phyloP scores from a whole-genome alignment of 2,888 invertebrate genomes.

The Argyra leucocephala region DNA sequence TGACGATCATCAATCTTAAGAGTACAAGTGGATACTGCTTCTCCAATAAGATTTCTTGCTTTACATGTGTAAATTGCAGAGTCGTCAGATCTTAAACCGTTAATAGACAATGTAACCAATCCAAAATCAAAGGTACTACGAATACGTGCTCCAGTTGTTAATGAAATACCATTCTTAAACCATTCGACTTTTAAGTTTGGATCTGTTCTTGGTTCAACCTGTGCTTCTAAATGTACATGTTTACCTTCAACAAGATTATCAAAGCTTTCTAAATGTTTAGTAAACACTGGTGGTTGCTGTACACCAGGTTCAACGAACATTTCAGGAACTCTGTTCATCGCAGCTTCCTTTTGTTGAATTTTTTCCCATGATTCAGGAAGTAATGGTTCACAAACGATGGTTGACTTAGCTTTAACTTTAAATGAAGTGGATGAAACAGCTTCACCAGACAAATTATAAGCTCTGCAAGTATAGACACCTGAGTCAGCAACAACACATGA shows the following conservation, averaged over 20 bases:
- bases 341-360: constrained; percentile 82
- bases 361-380: constrained; percentile 89
- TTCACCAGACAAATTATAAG: constrained; percentile 86
- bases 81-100: constrained; percentile 78
- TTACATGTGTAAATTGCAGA: constrained; percentile 93
- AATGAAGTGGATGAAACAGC: constrained; percentile 85
- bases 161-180: constrained; percentile 82
- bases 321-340: constrained; percentile 80
- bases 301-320: constrained; percentile 77
- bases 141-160: constrained; percentile 79
- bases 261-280: constrained; percentile 76
- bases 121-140: constrained; percentile 96
- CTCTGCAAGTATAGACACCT: constrained; percentile 88
- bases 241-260: constrained; percentile 79
- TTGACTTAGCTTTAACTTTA: constrained; percentile 74
- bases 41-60: constrained; percentile 85
- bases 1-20: constrained; percentile 82
- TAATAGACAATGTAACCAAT: constrained; percentile 82
- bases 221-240: constrained; percentile 77
- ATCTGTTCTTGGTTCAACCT: constrained; percentile 83
- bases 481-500: constrained; percentile 82
- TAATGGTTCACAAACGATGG: constrained; percentile 71
- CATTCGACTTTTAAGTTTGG: constrained; percentile 80
- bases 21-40: constrained; percentile 86
- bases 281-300: constrained; percentile 91